Evolutionary conservation across 2,888 invertebrate species (phyloP).

Genomic region (Standfussiana lucernea): DNA sequence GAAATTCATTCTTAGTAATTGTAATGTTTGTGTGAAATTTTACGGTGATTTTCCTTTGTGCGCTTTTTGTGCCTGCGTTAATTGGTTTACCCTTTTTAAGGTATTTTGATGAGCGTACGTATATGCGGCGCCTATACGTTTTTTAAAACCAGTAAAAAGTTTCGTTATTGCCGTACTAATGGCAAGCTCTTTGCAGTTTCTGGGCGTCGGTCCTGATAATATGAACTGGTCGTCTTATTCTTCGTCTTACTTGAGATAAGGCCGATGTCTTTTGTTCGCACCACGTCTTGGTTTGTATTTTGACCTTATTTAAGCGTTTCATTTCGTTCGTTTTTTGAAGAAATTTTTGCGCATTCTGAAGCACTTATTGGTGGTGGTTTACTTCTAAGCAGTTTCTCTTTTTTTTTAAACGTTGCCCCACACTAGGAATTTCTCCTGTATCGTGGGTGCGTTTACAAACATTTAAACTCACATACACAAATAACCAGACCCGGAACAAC

Average conservation of each 20-base stretch:
- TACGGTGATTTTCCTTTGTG: neutral
- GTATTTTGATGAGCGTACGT: slow-evolving; percentile 27
- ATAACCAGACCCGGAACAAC: no score
- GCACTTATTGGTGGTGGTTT: neutral
- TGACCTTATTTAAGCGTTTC: neutral
- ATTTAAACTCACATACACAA: no score
- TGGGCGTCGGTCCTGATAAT: neutral
- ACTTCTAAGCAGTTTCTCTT: neutral
- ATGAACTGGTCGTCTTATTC: neutral
- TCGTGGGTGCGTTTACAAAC: no score
- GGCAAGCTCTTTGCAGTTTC: slow-evolving; percentile 11
- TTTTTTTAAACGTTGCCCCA: no score
- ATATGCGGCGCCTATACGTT: neutral
- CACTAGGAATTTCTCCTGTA: no score
- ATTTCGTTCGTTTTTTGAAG: neutral
- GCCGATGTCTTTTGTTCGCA: neutral
- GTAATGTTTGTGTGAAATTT: slow-evolving; percentile 28
- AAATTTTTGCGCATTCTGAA: neutral
- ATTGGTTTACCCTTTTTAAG: slow-evolving; percentile 12
- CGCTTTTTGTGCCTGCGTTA: neutral
- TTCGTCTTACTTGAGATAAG: slow-evolving; percentile 4
- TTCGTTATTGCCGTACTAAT: neutral
- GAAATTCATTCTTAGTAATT: slow-evolving; percentile 23
- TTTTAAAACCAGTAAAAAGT: neutral
- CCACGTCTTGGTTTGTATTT: neutral